Evolutionary conservation across 2,888 invertebrate species (phyloP).

Genomic region (Drosophila borborema): DNA sequence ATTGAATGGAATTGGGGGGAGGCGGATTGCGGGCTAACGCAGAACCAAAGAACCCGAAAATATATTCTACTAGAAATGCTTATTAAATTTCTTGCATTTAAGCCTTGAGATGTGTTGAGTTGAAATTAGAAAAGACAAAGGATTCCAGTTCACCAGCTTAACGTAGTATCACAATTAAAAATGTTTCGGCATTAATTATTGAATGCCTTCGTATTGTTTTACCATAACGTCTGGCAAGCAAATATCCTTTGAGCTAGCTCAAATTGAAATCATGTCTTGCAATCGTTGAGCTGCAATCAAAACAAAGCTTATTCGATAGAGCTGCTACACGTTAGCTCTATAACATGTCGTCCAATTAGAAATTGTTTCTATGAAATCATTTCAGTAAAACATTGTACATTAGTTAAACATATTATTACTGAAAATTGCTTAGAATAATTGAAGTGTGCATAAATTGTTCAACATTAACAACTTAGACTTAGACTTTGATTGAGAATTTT

Average conservation of each 20-base stretch:
- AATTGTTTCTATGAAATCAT: background rate
- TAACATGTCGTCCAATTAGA: background rate
- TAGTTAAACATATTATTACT: background rate
- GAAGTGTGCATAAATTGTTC: background rate
- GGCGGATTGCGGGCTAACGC: constrained; percentile 23
- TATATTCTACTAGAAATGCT: constrained; percentile 75
- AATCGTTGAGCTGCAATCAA: constrained; percentile 15
- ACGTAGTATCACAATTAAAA: constrained; percentile 33
- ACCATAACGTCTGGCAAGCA: background rate
- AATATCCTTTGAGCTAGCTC: background rate
- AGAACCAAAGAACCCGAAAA: constrained; percentile 54
- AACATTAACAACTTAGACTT: background rate
- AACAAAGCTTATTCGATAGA: constrained; percentile 19
- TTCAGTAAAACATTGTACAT: background rate
- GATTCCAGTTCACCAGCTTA: constrained; percentile 21
- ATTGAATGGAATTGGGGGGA: constrained; percentile 10
- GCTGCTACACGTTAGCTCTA: too few relatives aligned
- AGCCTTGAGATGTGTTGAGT: constrained; percentile 61
- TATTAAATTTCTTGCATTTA: constrained; percentile 80
- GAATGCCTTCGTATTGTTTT: constrained; percentile 34
- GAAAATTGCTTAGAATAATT: too few relatives aligned
- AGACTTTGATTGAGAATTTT: too few relatives aligned
- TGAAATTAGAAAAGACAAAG: constrained; percentile 56
- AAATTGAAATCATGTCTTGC: constrained; percentile 17
- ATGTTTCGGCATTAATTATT: constrained; percentile 50